Base-by-base conservation (phyloP, 2,113 vertebrate genomes). In the Callithrix jacchus region DNA sequence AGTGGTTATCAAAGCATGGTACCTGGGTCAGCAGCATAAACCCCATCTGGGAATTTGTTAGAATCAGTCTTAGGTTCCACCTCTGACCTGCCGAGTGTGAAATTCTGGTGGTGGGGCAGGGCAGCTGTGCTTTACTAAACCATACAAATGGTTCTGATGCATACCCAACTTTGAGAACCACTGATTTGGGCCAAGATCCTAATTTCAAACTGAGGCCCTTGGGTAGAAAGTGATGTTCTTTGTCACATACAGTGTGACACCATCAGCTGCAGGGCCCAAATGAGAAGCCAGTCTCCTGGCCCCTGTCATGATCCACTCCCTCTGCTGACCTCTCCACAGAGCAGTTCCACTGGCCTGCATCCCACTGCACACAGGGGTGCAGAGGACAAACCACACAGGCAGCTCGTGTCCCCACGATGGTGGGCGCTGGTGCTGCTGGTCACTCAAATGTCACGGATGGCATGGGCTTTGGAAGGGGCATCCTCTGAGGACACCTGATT, bases 371-470 rank as follows among this genome's bases (percentile, higher is more conserved):
- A 3, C 58, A 58, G 30, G 74, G 8, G 3, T 14, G 8, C 27
- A 87, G 64, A 54, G 32, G 40, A 27, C 3, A 58, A 93, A 7
- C 18, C 2, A 45, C 47, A 32, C 35, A 8, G 3, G 47, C 0
- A 2, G 17, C 27, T 47, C 30, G 49, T 0, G 0, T 35, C 18
- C 20, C 13, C 42, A 12, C 3, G 1, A 70, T 32, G 47, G 21
- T 6, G 45, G 70, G 45, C 21, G 42, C 25, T 40, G 3, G 5
- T 3, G 1, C 27, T n/a, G 54, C 32, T 40, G 23, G 2, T 1
- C 32, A 1, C 18, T 6, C 16, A 13, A 11, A 12, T 49, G 61
- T 61, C 42, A 21, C 77, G 12, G 32, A 37, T 0, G 12, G 49
- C 6, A 16, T 0, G 1, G 21, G 5, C 40, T 80, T 21, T 12